A percentile compares a stretch with the other conserved stretches of the same genome.
Conservation (phyloP, 2,888 invertebrate species). For the Lamproptera curius region DNA sequence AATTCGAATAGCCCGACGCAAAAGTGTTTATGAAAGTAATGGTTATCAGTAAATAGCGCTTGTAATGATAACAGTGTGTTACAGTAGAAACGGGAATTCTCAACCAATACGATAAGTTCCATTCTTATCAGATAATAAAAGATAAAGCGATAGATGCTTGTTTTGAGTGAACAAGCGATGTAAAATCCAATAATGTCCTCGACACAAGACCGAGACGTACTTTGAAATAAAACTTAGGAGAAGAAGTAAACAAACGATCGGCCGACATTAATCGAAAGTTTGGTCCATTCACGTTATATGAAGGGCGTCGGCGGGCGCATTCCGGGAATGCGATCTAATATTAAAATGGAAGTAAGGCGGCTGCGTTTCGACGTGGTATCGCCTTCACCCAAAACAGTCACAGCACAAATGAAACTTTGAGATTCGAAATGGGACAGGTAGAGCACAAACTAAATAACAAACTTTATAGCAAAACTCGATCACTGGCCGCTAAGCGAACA, state of each 20-base stretch:
- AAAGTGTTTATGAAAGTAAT: no score
- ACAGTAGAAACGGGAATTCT: neutral
- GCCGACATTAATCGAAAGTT: conserved; percentile 13
- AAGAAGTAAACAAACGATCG: conserved; percentile 10
- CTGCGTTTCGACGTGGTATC: no score
- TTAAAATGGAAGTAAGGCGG: conserved; percentile 37
- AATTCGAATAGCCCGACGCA: no score
- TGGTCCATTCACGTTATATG: conserved; percentile 14
- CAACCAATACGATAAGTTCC: conserved; percentile 2
- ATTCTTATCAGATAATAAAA: neutral
- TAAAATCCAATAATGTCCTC: neutral
- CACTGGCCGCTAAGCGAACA: neutral
- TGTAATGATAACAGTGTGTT: no score
- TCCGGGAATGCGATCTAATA: conserved; percentile 46
- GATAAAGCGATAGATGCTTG: neutral
- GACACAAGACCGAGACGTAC: neutral
- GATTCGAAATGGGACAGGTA: no score
- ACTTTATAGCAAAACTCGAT: neutral
- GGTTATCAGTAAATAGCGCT: no score
- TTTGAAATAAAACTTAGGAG: conserved; percentile 9
- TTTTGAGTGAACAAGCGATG: neutral
- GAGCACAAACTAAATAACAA: no score
- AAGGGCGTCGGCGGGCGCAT: conserved; percentile 27
- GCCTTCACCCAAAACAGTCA: no score
- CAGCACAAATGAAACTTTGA: no score